phyloP scores from a whole-genome alignment of 2,888 invertebrate species.

The Acanthosepion pharaonis region DNA sequence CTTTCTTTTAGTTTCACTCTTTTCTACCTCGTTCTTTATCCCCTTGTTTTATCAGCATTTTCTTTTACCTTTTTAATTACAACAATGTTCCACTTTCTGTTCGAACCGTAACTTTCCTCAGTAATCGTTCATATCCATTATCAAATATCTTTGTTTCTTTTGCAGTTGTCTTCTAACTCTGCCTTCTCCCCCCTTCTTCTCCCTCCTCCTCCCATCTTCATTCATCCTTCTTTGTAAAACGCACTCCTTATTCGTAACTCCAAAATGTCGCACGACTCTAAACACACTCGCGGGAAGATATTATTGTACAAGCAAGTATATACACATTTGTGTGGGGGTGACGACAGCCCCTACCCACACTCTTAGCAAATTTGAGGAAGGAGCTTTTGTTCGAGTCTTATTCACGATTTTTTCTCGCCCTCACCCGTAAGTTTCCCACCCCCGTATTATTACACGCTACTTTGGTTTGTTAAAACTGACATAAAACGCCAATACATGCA shows the following conservation, averaged over 20 bases:
- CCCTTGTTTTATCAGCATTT: too few relatives aligned
- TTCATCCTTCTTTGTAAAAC: not conserved
- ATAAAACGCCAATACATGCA: not conserved
- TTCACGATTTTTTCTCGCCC: not conserved
- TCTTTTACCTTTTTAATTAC: too few relatives aligned
- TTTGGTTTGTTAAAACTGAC: not conserved
- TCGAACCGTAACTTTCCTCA: too few relatives aligned
- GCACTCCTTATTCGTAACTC: not conserved
- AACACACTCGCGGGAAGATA: not conserved
- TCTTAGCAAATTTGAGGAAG: not conserved
- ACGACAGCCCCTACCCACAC: not conserved
- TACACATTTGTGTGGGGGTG: not conserved
- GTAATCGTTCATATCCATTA: too few relatives aligned
- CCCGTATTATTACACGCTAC: not conserved
- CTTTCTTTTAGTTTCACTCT: too few relatives aligned
- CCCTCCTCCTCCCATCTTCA: too few relatives aligned
- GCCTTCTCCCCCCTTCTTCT: too few relatives aligned
- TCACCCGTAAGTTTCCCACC: not conserved
- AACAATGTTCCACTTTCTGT: too few relatives aligned
- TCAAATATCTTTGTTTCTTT: too few relatives aligned
- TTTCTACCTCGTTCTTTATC: too few relatives aligned
- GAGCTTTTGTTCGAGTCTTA: not conserved
- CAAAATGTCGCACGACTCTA: not conserved
- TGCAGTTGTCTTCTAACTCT: too few relatives aligned
- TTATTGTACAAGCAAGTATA: not conserved